These are phyloP conservation scores for Eurytoma adleriae DNA, from an alignment of 2,888 invertebrate genomes.

Conservation along the genomic window DNA sequence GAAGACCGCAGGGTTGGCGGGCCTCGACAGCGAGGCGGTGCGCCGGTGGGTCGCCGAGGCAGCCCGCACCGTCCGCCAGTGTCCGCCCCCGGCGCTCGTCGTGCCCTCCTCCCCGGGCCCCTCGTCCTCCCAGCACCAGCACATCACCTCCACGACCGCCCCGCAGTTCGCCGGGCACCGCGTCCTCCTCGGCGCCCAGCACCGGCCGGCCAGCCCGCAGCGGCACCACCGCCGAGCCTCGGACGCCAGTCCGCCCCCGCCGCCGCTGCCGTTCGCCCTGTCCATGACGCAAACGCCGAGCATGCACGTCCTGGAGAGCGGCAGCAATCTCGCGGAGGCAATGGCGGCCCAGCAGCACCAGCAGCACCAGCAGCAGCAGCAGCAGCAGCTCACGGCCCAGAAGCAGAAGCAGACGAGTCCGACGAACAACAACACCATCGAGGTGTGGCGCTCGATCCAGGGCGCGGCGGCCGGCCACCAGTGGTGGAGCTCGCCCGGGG, in stretches of 20 bases:
- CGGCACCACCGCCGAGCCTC: constrained; percentile 55
- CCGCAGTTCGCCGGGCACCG: constrained; percentile 57
- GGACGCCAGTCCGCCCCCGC: constrained; percentile 34
- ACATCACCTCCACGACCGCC: constrained; percentile 57
- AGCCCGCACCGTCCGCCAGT: constrained; percentile 77
- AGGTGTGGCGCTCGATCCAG: constrained; percentile 75
- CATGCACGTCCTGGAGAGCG: constrained; percentile 74
- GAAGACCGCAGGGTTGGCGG: constrained; percentile 80
- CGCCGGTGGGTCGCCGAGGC: constrained; percentile 80
- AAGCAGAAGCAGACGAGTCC: constrained; percentile 74
- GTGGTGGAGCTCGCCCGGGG: constrained; percentile 70
- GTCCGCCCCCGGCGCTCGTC: constrained; percentile 62
- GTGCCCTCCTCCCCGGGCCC: constrained; percentile 58
- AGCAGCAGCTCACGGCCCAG: constrained; percentile 63
- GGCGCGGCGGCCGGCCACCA: constrained; percentile 67
- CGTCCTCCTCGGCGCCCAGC: constrained; percentile 55
- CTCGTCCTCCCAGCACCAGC: constrained; percentile 63
- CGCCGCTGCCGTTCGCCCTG: constrained; percentile 53
- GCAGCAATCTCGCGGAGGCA: constrained; percentile 69
- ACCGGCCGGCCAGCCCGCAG: constrained; percentile 55
- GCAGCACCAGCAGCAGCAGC: constrained; percentile 68
- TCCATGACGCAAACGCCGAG: constrained; percentile 74
- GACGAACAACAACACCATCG: constrained; percentile 78
- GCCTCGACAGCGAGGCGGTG: constrained; percentile 79
- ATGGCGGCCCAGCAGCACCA: constrained; percentile 71